Percentiles rank a stretch among this genome's conserved stretches.
Conservation (phyloP, 1,140 invertebrate species). For the Luehdorfia chinensis region DNA sequence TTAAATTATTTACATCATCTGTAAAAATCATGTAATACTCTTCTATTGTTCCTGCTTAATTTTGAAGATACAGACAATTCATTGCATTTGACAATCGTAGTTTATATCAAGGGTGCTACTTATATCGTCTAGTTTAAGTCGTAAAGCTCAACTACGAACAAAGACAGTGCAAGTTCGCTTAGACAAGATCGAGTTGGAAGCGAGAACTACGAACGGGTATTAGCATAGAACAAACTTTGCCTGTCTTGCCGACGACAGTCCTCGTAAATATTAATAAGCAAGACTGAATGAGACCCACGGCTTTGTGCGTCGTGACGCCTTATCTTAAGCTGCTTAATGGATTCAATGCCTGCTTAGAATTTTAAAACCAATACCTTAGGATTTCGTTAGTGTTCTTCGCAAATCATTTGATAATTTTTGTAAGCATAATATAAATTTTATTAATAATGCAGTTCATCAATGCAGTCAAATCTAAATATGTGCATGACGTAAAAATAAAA, state of each 20-base stretch:
- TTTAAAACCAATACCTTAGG: slow-evolving; percentile 8
- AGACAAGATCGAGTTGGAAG: not conserved
- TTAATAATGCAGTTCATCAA: too few species aligned
- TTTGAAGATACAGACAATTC: too few species aligned
- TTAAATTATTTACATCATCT: too few species aligned
- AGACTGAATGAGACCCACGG: slow-evolving; percentile 1
- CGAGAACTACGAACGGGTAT: slow-evolving; percentile 14
- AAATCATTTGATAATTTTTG: not conserved
- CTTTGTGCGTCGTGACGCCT: slow-evolving; percentile 9
- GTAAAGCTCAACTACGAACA: slow-evolving; percentile 5
- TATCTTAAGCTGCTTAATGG: slow-evolving; percentile 13
- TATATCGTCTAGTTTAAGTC: not conserved
- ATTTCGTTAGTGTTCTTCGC: slow-evolving; percentile 3
- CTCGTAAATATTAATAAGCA: slow-evolving; percentile 18
- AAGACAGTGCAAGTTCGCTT: not conserved
- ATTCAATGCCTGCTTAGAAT: slow-evolving; percentile 13
- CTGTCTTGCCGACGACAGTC: slow-evolving; percentile 9
- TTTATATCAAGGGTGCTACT: too few species aligned
- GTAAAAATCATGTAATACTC: too few species aligned
- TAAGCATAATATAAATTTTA: too few species aligned
- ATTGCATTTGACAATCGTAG: too few species aligned
- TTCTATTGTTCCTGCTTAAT: too few species aligned
- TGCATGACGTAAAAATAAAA: too few species aligned
- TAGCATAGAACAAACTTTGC: slow-evolving; percentile 17
- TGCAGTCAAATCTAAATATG: too few species aligned